These are phyloP conservation scores for Andrena praecox DNA, from an alignment of 2,888 invertebrate species.

Conservation along the genomic window DNA sequence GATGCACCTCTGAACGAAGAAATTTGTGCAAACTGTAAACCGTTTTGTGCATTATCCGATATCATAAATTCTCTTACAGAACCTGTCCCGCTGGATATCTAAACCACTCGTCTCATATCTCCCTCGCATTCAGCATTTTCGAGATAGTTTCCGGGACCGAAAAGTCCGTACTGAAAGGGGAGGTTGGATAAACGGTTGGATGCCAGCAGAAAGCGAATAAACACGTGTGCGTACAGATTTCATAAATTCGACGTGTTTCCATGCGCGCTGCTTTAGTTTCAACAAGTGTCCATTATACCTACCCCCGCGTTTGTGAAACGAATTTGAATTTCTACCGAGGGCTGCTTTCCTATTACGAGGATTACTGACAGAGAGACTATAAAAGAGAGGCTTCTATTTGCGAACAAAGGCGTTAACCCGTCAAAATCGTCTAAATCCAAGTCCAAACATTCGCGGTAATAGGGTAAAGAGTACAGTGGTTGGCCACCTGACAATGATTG, in stretches of 20 bases:
- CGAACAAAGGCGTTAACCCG: too few relatives aligned
- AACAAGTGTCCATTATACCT: too few relatives aligned
- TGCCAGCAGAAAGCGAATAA: not conserved
- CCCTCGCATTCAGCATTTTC: slow-evolving; percentile 39
- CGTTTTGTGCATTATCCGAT: slow-evolving; percentile 15
- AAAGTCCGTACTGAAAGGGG: slow-evolving; percentile 27
- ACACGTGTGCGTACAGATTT: not conserved
- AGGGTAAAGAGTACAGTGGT: too few relatives aligned
- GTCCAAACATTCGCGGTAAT: not conserved
- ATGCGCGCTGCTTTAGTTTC: too few relatives aligned
- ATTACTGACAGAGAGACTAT: too few relatives aligned
- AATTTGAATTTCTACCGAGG: too few relatives aligned
- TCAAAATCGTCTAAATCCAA: too few relatives aligned
- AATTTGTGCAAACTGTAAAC: slow-evolving; percentile 31
- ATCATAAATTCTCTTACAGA: slow-evolving; percentile 43
- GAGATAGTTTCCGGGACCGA: slow-evolving; percentile 28
- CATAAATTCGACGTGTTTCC: not conserved
- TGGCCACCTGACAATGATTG: too few relatives aligned
- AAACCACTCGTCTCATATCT: slow-evolving; percentile 46
- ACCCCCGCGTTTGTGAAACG: too few relatives aligned
- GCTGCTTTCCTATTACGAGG: too few relatives aligned
- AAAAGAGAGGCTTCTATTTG: too few relatives aligned
- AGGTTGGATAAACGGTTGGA: slow-evolving; percentile 21
- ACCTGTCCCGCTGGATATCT: slow-evolving; percentile 46
- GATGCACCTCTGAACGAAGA: not conserved